Evolutionary conservation across 2,113 vertebrate species (phyloP).

Genomic region (Panthera tigris): DNA sequence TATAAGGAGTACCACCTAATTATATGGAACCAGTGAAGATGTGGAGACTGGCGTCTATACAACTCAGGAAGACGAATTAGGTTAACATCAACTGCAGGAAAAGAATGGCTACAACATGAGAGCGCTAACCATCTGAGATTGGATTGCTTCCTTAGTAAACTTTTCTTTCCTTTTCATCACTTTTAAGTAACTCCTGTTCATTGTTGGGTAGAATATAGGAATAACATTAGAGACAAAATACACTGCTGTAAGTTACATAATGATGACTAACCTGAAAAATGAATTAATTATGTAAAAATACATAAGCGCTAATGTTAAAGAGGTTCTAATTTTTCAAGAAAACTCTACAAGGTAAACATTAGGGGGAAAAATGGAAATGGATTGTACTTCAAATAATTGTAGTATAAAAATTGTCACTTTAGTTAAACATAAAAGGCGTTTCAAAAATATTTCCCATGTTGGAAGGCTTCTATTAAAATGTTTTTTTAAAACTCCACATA

Average conservation of each 20-base stretch:
- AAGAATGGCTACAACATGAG: not conserved
- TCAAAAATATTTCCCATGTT: not conserved
- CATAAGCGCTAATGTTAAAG: not conserved
- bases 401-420: not conserved
- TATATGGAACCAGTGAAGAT: not conserved
- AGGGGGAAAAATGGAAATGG: not conserved
- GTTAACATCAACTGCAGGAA: not conserved
- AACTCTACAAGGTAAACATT: not conserved
- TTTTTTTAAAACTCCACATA: not conserved
- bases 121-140: not conserved
- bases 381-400: not conserved
- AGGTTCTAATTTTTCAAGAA: conserved; percentile 6
- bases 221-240: not conserved
- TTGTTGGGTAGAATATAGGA: not conserved
- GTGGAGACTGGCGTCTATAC: not conserved
- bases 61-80: not conserved
- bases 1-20: not conserved
- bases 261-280: conserved; percentile 7
- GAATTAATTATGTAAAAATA: conserved; percentile 24
- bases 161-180: not conserved
- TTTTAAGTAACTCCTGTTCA: not conserved
- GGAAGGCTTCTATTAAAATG: not conserved
- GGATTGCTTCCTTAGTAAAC: not conserved
- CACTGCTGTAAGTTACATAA: not conserved
- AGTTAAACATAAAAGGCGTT: not conserved